Percentiles rank a stretch among this genome's conserved stretches.
Evolutionary conservation across 2,888 invertebrate genomes (phyloP).

Genomic region (Mystacides longicornis): DNA sequence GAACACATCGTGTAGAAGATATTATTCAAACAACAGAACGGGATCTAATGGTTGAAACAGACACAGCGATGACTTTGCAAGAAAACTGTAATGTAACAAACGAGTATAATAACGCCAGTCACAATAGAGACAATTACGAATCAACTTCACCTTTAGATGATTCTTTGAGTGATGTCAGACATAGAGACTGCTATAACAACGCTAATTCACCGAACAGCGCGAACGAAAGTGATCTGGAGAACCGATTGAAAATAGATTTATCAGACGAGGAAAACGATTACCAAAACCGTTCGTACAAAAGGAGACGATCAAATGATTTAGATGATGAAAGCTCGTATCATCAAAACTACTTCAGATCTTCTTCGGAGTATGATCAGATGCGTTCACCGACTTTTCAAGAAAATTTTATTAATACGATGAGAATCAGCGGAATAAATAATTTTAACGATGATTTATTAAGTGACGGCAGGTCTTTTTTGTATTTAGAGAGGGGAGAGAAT

Average conservation of each 20-base stretch:
- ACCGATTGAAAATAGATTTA: conserved; percentile 23
- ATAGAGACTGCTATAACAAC: conserved; percentile 17
- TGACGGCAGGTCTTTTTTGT: conserved; percentile 20
- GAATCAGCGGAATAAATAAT: conserved; percentile 18
- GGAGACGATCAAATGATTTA: conserved; percentile 12
- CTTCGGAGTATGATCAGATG: conserved; percentile 15
- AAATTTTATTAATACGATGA: conserved; percentile 25
- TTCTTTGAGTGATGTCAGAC: not conserved
- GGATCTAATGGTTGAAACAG: not conserved
- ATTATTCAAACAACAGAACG: conserved; percentile 7
- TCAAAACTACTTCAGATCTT: conserved; percentile 16
- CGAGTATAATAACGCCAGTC: conserved; percentile 9
- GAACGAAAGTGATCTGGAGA: conserved; percentile 23
- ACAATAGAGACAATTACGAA: conserved; percentile 5
- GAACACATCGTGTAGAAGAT: not conserved
- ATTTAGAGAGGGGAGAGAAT: conserved; percentile 21
- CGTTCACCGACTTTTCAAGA: conserved; percentile 23
- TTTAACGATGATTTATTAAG: conserved; percentile 19
- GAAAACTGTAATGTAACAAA: not conserved
- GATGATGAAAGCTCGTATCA: conserved; percentile 13
- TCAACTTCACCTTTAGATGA: not conserved
- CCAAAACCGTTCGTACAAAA: conserved; percentile 10
- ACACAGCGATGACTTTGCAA: conserved; percentile 7
- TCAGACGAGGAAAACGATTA: conserved; percentile 21
- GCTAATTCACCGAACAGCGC: conserved; percentile 20